Evolutionary conservation across 2,113 vertebrate species (phyloP).

Genomic region (Miniopterus natalensis): DNA sequence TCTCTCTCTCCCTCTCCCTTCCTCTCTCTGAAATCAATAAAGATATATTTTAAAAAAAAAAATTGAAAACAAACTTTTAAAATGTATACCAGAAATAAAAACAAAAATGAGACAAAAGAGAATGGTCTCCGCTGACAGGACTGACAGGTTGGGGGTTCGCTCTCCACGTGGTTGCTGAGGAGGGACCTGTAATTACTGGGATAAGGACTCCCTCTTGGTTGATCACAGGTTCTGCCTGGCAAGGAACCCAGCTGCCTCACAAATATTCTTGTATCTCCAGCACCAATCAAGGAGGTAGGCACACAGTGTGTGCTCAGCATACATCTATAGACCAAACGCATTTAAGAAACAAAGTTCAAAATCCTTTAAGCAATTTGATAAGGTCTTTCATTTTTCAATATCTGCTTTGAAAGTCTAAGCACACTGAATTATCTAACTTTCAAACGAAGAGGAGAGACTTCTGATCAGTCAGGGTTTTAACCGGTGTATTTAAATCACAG

Average conservation of each 20-base stretch:
- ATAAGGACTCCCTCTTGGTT: not conserved
- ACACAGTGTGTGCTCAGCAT: not conserved
- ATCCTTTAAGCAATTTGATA: slow-evolving; percentile 21
- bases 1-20: too few species aligned
- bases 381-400: not conserved
- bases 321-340: not conserved
- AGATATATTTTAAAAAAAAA: not conserved
- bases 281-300: not conserved
- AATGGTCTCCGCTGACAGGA: not conserved
- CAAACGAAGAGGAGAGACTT: not conserved
- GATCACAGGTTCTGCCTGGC: not conserved
- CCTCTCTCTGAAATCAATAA: too few species aligned
- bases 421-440: slow-evolving; percentile 41
- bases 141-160: not conserved
- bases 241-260: not conserved
- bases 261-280: not conserved
- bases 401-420: slow-evolving; percentile 14
- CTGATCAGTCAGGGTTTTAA: not conserved
- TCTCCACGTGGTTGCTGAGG: not conserved
- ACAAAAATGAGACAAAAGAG: not conserved
- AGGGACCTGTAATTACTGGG: not conserved
- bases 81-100: slow-evolving; percentile 38
- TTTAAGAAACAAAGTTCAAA: slow-evolving; percentile 30
- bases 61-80: slow-evolving; percentile 17
- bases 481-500: not conserved